Evolutionary conservation across 2,113 vertebrate species (phyloP), one percentile per base, ranked within the genome.

Genomic region (Hydropotes inermis): DNA sequence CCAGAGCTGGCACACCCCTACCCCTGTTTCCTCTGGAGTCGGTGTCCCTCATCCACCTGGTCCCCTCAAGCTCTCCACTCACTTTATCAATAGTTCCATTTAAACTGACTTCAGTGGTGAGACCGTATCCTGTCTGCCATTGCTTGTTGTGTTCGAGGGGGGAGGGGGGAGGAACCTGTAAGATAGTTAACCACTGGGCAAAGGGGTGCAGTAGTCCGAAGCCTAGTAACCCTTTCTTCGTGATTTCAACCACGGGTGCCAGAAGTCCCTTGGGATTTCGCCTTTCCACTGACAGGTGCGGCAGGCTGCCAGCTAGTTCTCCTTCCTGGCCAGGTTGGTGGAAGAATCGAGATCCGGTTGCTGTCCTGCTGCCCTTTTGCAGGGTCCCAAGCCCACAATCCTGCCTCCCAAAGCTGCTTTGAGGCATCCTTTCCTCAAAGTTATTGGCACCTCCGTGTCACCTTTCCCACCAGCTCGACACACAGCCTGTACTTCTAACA

Each of bases 91-190:
- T 97, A 94, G 39, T 95, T 97, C 91, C 4, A 33, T 84, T 96
- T 98, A 90, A 91, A 57, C 12, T 47, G 74, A 96, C 95, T 97
- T 97, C 21, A n/a, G 23, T 94, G 97, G 93, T 98, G 97, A 91
- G 95, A 88, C 91, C 92, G 94, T 97, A 91, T 97, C 88, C 90
- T 39, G 92, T 96, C 97, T 87, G 81, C 4, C 16, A 95, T 92
- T 89, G 89, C 79, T 95, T 79, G n/a, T 15, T 88, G 96, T 97
- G 52, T 89, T 57, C 1, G 47, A 78, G 33, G 85, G 90, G 55
- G 54, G 76, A 10, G 89, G 94, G 87, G 92, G 86, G 57, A 54
- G 57, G 85, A 96, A 79, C 55, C 21, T 87, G 52, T 92, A 97
- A 90, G 74, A 60, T 55, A 97, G 50, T 94, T 93, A 84, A 43